Evolutionary conservation across 92 coral and sea anemone species (phyloP).

Genomic region (Chrysogorgia sp.): DNA sequence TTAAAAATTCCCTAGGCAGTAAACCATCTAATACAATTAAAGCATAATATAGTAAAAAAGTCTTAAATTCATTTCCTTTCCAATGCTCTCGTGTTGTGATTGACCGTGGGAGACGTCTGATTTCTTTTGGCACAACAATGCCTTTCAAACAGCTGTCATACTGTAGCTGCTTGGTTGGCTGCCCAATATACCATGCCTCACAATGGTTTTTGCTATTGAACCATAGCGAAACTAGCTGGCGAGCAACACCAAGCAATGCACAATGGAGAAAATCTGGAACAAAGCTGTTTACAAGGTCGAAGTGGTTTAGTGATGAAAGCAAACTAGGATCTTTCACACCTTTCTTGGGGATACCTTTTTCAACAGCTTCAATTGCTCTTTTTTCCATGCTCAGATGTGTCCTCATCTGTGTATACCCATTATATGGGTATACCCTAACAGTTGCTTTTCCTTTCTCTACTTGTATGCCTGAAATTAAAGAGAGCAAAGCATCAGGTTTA

Average conservation of each 20-base stretch:
- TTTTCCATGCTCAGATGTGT: not conserved
- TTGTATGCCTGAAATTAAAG: slow-evolving; percentile 1
- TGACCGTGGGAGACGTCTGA: slow-evolving; percentile 28
- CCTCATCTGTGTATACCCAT: not conserved
- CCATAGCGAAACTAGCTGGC: slow-evolving; percentile 20
- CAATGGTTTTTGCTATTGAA: slow-evolving; percentile 17
- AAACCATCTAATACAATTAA: not conserved
- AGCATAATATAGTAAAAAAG: not conserved
- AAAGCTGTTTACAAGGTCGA: slow-evolving; percentile 26
- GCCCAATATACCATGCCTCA: slow-evolving; percentile 24
- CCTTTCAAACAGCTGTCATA: slow-evolving; percentile 6
- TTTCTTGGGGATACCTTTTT: not conserved
- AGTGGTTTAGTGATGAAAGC: not conserved
- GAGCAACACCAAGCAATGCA: not conserved
- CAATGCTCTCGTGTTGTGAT: slow-evolving; percentile 21
- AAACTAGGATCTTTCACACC: slow-evolving; percentile 19
- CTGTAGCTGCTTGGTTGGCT: not conserved
- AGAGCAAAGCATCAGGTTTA: not conserved
- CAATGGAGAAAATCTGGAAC: slow-evolving; percentile 26
- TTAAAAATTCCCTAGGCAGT: slow-evolving; percentile 6
- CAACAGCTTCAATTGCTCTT: not conserved
- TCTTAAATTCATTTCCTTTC: slow-evolving; percentile 35
- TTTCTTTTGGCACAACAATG: slow-evolving; percentile 23
- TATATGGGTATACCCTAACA: slow-evolving; percentile 4
- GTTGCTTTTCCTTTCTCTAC: not conserved